phyloP scores from a whole-genome alignment of 2,888 invertebrate species.

The Orthosia gothica region DNA sequence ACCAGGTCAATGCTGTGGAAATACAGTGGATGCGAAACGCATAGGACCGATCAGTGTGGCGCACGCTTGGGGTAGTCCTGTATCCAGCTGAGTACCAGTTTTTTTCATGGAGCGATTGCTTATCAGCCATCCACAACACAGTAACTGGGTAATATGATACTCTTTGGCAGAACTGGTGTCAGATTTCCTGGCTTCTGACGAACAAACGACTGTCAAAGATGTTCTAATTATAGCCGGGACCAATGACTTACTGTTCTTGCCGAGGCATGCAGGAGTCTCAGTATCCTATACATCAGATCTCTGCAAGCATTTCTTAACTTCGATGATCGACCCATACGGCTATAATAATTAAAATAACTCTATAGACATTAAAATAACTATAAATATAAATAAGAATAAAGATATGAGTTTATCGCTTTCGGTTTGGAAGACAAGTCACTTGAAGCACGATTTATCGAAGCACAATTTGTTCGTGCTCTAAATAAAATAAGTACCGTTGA shows the following conservation, averaged over 20 bases:
- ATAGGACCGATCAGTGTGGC: no score
- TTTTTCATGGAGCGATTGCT: no score
- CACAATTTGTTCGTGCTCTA: background rate
- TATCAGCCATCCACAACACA: no score
- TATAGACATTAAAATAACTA: background rate
- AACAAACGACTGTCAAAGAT: background rate
- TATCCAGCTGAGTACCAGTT: background rate
- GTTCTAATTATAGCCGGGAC: background rate
- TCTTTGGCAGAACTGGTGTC: no score
- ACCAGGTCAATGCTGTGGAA: no score
- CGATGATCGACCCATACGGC: background rate
- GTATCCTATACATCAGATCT: background rate
- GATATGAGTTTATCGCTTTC: background rate
- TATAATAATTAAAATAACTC: background rate
- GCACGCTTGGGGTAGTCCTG: no score
- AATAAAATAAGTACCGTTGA: background rate
- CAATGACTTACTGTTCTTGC: no score
- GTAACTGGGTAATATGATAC: no score
- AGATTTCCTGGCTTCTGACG: background rate
- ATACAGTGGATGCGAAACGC: no score
- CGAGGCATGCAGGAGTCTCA: no score
- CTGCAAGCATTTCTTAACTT: background rate
- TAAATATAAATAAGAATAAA: background rate
- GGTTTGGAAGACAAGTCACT: background rate
- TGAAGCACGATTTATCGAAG: constrained; percentile 8